These are phyloP conservation scores for Eretmochelys imbricata DNA, from an alignment of 2,113 vertebrate genomes.

Conservation along the genomic window DNA sequence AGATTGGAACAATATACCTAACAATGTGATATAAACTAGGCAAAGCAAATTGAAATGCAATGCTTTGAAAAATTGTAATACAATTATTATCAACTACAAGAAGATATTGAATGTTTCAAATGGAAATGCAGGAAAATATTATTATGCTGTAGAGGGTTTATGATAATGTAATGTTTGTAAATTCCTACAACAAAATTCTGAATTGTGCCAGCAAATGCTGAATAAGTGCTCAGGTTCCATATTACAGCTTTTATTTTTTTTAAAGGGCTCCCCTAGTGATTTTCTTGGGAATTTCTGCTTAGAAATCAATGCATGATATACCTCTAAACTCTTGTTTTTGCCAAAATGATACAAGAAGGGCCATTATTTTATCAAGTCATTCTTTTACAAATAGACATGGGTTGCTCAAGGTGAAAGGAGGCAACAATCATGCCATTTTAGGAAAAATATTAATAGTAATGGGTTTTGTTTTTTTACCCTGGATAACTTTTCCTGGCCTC, in stretches of 20 bases:
- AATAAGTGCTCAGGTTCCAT: not conserved
- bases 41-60: constrained; percentile 38
- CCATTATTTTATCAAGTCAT: not conserved
- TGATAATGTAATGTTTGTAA: not conserved
- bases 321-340: not conserved
- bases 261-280: not conserved
- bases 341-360: not conserved
- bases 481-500: fast-evolving
- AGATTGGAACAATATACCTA: not conserved
- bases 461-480: not conserved
- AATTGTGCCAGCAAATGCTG: constrained; percentile 1
- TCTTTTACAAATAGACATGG: not conserved
- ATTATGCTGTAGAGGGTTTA: constrained; percentile 27
- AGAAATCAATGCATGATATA: not conserved
- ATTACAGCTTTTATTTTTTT: not conserved
- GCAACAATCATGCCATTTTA: not conserved
- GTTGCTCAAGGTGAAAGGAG: not conserved
- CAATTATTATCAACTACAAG: constrained; percentile 47
- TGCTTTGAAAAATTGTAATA: not conserved
- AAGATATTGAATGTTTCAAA: constrained; percentile 22
- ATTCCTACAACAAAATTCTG: not conserved
- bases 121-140: not conserved
- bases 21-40: not conserved
- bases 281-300: not conserved
- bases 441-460: not conserved